A percentile compares a stretch with the other conserved stretches of the same genome.
Conservation (phyloP, 2,797 vertebrate species). For the Lacerta bilineata region DNA sequence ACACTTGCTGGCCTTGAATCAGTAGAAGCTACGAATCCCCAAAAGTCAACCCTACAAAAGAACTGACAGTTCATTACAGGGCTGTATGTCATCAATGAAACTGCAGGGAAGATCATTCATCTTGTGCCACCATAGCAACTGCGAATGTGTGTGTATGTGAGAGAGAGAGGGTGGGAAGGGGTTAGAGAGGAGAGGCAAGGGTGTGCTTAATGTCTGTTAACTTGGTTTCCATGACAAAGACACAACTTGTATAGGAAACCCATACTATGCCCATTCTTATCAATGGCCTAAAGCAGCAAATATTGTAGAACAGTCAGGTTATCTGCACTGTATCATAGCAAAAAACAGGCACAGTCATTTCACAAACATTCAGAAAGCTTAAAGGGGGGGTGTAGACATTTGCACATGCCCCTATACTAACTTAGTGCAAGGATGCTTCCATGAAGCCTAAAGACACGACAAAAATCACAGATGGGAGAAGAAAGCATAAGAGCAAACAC, state of each 20-base stretch:
- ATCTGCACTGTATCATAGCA: background rate
- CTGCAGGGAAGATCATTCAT: slow-evolving; percentile 55
- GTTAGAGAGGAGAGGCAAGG: background rate
- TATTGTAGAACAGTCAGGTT: background rate
- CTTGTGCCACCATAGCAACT: slow-evolving; percentile 68
- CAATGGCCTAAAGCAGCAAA: background rate
- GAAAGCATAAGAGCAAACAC: slow-evolving; percentile 25
- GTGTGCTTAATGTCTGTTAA: slow-evolving; percentile 27
- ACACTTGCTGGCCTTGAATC: background rate
- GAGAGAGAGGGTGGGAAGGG: background rate
- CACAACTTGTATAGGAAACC: background rate
- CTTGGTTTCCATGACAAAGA: slow-evolving; percentile 55
- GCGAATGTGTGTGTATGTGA: background rate
- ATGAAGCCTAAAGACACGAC: background rate
- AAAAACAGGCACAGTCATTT: background rate
- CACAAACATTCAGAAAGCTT: background rate
- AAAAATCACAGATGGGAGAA: slow-evolving; percentile 17
- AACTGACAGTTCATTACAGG: slow-evolving; percentile 37
- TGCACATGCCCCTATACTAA: background rate
- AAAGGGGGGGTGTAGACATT: background rate
- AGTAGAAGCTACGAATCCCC: background rate
- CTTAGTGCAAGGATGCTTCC: background rate
- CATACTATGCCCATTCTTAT: background rate
- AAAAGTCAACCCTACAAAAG: slow-evolving; percentile 24
- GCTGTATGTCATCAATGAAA: slow-evolving; percentile 32